A percentile compares a stretch with the other conserved stretches of the same genome.
phyloP scores from a whole-genome alignment of 2,113 vertebrate genomes.

The Azemiops feae region DNA sequence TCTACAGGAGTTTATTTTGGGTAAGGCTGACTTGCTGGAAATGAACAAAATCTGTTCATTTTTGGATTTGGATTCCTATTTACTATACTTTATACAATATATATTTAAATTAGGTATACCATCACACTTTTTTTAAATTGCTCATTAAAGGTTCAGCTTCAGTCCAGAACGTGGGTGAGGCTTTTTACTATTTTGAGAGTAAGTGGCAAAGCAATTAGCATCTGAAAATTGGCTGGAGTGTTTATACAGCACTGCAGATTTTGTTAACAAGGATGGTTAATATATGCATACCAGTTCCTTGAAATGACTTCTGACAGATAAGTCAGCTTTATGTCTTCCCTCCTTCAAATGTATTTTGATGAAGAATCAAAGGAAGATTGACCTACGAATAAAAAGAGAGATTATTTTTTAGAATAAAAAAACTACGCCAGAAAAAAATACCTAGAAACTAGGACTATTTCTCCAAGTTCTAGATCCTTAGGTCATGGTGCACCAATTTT shows the following conservation, averaged over 20 bases:
- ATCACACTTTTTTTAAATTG: background rate
- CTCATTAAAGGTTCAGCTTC: conserved; percentile 23
- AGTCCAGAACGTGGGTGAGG: background rate
- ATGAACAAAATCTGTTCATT: background rate
- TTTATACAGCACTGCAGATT: background rate
- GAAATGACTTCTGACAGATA: background rate
- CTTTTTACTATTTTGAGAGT: conserved; percentile 15
- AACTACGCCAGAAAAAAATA: background rate
- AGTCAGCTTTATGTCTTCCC: background rate
- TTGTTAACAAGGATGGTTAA: background rate
- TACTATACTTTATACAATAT: background rate
- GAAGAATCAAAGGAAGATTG: background rate
- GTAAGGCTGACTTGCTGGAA: background rate
- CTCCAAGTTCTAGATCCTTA: background rate
- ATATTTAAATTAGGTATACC: conserved; percentile 8
- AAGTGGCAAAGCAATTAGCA: conserved; percentile 31
- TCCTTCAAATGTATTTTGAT: background rate
- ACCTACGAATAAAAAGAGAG: background rate
- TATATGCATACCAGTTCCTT: conserved; percentile 11
- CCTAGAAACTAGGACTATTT: background rate
- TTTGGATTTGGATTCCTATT: background rate
- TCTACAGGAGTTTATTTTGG: background rate
- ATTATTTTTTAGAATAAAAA: background rate
- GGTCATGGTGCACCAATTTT: background rate
- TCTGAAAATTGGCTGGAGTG: background rate